Conservation (phyloP, 2,113 vertebrate species). For the Tragelaphus buxtoni region DNA sequence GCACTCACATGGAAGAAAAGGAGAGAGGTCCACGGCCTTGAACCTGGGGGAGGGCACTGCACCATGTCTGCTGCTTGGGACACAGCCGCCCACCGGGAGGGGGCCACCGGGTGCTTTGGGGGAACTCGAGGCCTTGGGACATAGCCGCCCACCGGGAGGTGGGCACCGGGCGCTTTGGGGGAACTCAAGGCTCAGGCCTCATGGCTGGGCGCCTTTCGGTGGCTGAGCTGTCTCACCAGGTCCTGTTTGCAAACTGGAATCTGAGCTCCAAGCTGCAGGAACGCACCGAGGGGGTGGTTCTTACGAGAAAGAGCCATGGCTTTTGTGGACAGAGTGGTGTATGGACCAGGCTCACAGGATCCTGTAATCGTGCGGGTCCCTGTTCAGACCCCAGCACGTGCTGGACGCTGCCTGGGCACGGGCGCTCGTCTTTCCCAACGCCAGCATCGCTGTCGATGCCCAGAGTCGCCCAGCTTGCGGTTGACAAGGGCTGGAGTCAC, state of each 20-base stretch:
- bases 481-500: rapidly evolving
- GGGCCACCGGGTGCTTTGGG: rapidly evolving
- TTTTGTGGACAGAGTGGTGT: neutral
- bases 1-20: rapidly evolving
- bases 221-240: neutral
- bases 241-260: neutral
- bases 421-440: neutral
- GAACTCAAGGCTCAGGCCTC: neutral
- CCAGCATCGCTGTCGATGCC: neutral
- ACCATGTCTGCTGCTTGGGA: neutral
- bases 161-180: rapidly evolving
- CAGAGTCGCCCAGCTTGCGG: neutral
- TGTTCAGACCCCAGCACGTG: rapidly evolving
- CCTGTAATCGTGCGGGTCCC: rapidly evolving
- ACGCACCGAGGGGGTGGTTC: rapidly evolving
- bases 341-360: rapidly evolving
- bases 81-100: neutral
- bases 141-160: neutral
- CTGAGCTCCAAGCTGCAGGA: neutral
- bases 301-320: neutral
- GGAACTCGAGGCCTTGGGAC: too few species aligned
- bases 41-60: neutral
- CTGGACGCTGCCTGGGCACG: rapidly evolving
- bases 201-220: neutral
- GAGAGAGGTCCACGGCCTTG: neutral